Evolutionary conservation across 2,797 vertebrate species (phyloP).

Genomic region (Oreonectes daqikongensis): DNA sequence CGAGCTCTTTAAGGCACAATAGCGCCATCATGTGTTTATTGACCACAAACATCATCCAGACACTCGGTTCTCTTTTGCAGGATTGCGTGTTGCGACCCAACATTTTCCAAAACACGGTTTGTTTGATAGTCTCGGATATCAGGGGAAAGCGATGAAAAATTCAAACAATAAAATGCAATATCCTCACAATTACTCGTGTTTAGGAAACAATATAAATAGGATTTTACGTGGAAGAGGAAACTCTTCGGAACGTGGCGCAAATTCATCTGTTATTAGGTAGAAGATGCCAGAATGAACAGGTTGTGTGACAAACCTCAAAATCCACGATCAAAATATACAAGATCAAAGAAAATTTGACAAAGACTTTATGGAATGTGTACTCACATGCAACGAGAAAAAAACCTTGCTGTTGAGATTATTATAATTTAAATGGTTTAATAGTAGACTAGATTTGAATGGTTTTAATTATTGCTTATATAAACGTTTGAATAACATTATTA

Average conservation of each 20-base stretch:
- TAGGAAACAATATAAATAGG: background rate
- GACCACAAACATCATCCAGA: constrained; percentile 57
- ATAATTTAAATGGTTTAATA: too few relatives aligned
- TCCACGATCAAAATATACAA: background rate
- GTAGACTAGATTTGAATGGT: too few relatives aligned
- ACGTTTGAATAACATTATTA: too few relatives aligned
- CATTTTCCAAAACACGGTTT: background rate
- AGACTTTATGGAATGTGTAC: too few relatives aligned
- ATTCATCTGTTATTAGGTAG: background rate
- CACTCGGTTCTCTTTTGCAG: background rate
- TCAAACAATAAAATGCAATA: background rate
- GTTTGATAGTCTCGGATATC: background rate
- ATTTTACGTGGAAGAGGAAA: background rate
- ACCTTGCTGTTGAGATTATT: too few relatives aligned
- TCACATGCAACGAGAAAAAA: too few relatives aligned
- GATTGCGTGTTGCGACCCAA: background rate
- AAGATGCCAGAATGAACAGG: background rate
- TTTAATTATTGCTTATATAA: too few relatives aligned
- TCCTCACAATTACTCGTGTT: background rate
- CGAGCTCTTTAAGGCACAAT: constrained; percentile 64
- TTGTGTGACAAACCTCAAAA: background rate
- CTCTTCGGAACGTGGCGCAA: background rate
- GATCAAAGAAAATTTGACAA: too few relatives aligned
- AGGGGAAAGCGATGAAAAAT: background rate
- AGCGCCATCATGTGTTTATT: constrained; percentile 74